Percentiles rank a stretch among this genome's conserved stretches.
Conservation (phyloP, 2,888 invertebrate genomes). For the Brachypterus glaber region DNA sequence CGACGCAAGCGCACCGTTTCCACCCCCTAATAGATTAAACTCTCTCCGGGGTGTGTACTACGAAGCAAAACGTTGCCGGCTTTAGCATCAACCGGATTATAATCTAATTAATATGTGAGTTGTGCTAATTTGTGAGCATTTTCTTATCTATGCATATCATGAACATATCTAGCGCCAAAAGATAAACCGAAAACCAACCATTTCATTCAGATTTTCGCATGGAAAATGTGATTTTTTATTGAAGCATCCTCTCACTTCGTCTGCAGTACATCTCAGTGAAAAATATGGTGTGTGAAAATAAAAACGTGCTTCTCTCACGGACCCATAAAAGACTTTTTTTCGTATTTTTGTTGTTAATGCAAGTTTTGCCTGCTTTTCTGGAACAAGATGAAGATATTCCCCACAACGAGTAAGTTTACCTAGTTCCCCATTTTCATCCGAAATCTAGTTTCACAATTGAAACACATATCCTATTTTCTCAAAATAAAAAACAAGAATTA, state of each 20-base stretch:
- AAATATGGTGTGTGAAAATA: conserved; percentile 30
- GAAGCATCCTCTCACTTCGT: conserved; percentile 9
- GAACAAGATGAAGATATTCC: conserved; percentile 86
- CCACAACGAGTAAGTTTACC: conserved; percentile 72
- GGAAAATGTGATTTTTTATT: background rate
- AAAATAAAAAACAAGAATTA: too few species aligned
- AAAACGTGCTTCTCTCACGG: conserved; percentile 18
- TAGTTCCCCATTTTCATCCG: too few species aligned
- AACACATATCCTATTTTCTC: too few species aligned
- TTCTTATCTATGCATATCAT: background rate
- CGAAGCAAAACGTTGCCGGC: conserved; percentile 32
- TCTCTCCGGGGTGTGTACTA: conserved; percentile 41
- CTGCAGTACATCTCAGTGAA: conserved; percentile 23
- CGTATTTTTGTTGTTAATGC: conserved; percentile 28
- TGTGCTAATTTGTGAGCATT: background rate
- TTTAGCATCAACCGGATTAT: conserved; percentile 24
- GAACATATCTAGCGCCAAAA: background rate
- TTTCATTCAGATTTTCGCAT: background rate
- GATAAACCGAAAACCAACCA: too few species aligned
- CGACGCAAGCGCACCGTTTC: conserved; percentile 34
- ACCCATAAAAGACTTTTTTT: conserved; percentile 17
- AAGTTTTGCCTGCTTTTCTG: conserved; percentile 44
- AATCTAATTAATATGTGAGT: conserved; percentile 31
- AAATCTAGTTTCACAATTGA: too few species aligned
- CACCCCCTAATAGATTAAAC: conserved; percentile 36